phyloP scores from a whole-genome alignment of 2,113 vertebrate genomes.

The Sinocyclocheilus anophthalmus region DNA sequence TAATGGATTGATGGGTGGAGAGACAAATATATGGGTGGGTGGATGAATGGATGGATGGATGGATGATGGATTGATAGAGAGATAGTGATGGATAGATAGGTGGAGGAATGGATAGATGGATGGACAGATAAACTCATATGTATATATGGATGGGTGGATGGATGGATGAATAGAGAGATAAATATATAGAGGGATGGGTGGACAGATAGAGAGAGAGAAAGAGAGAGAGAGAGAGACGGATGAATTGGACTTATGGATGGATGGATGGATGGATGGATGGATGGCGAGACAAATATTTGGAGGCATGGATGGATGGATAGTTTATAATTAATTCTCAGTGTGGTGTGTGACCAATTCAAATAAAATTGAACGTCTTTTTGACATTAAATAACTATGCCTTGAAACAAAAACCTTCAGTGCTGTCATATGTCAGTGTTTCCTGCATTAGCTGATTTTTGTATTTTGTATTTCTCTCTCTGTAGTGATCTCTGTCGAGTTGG shows the following conservation, averaged over 20 bases:
- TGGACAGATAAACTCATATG: not conserved
- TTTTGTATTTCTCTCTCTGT: constrained; percentile 55
- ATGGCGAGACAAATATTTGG: too few relatives aligned
- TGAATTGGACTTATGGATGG: not conserved
- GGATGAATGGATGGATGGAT: accelerated
- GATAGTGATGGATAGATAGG: not conserved
- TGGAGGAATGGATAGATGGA: not conserved
- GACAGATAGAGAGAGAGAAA: not conserved
- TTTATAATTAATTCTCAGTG: too few relatives aligned
- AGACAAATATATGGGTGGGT: too few relatives aligned
- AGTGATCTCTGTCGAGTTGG: constrained; percentile 78
- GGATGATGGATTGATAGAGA: not conserved
- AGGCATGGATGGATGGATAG: not conserved
- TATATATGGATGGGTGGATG: not conserved
- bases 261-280: not conserved
- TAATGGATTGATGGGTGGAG: not conserved
- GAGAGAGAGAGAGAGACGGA: not conserved
- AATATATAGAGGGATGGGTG: not conserved
- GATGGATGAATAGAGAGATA: not conserved
- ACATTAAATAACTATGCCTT: not conserved
- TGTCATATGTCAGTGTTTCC: constrained; percentile 22
- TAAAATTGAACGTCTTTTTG: not conserved
- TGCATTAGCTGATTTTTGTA: constrained; percentile 37
- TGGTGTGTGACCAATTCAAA: not conserved
- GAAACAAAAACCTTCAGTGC: not conserved